A percentile compares a stretch with the other conserved stretches of the same genome.
Conservation (phyloP, 2,113 vertebrate genomes). For the Cyanocitta stelleri region DNA sequence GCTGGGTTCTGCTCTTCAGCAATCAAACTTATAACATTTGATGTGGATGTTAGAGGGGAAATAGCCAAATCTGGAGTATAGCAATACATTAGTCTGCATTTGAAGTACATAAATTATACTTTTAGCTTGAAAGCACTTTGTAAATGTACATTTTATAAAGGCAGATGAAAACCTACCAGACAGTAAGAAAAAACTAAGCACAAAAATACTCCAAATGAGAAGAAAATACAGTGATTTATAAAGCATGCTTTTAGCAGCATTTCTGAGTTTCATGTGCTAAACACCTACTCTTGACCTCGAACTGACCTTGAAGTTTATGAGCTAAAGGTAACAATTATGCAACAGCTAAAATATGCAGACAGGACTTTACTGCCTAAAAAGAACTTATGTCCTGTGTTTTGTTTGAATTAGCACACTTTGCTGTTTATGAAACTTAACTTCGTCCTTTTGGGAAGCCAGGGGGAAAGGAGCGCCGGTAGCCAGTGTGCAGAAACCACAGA, state of each 20-base stretch:
- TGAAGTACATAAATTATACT: background rate
- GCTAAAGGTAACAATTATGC: conserved; percentile 71
- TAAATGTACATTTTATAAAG: background rate
- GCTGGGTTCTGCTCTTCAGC: background rate
- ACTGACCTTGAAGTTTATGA: conserved; percentile 67
- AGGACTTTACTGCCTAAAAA: conserved; percentile 55
- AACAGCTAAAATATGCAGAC: conserved; percentile 72
- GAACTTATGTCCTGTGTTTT: conserved; percentile 60
- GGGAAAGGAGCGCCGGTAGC: background rate
- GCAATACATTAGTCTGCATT: background rate
- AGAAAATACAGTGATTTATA: background rate
- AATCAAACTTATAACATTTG: background rate
- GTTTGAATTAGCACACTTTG: conserved; percentile 61
- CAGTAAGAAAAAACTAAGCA: background rate
- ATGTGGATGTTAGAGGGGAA: background rate
- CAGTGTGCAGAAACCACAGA: background rate
- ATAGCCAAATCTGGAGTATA: background rate
- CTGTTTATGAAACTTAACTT: conserved; percentile 60
- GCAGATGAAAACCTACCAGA: background rate
- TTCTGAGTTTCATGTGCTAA: conserved; percentile 48
- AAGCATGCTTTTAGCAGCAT: background rate
- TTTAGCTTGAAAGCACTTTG: background rate
- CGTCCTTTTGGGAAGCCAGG: background rate
- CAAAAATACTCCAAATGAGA: background rate
- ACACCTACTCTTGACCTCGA: conserved; percentile 53